Evolutionary conservation across 2,888 invertebrate species (phyloP).

Genomic region (Prenolepis imparis): DNA sequence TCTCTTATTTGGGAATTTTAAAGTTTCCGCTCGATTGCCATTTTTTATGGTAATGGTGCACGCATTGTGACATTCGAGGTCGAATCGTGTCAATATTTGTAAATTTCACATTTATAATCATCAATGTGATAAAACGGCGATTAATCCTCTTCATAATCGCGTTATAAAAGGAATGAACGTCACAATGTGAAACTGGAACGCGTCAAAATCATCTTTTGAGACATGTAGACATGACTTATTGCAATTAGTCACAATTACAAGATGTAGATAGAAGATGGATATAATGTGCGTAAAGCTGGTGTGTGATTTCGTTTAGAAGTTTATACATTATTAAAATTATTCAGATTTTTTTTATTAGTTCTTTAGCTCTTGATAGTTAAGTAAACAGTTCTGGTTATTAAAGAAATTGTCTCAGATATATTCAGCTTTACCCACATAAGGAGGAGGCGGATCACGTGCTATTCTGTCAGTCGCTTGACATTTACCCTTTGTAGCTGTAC

Average conservation of each 20-base stretch:
- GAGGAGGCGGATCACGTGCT: conserved; percentile 41
- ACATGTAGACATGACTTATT: conserved; percentile 20
- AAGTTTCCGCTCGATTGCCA: neutral
- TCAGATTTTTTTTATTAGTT: neutral
- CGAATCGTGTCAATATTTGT: conserved; percentile 2
- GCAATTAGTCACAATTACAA: conserved; percentile 49
- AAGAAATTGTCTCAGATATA: neutral
- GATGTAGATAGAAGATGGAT: conserved; percentile 44
- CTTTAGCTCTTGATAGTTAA: neutral
- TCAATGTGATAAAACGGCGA: conserved; percentile 15
- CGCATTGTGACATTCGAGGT: neutral
- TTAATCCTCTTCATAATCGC: conserved; percentile 27
- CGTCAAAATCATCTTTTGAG: conserved; percentile 40
- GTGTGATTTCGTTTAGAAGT: neutral
- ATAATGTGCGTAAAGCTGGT: neutral
- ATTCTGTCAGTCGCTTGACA: conserved; percentile 53
- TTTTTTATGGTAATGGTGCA: conserved; percentile 5
- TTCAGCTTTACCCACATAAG: neutral
- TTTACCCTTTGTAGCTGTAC: conserved; percentile 48
- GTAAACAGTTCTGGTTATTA: neutral
- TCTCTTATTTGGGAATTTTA: neutral
- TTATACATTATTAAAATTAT: neutral
- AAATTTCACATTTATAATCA: conserved; percentile 17
- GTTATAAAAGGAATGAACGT: conserved; percentile 33
- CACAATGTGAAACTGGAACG: conserved; percentile 42